Conservation (phyloP, 64 coral and sea anemone species). For the Acropora yongei region DNA sequence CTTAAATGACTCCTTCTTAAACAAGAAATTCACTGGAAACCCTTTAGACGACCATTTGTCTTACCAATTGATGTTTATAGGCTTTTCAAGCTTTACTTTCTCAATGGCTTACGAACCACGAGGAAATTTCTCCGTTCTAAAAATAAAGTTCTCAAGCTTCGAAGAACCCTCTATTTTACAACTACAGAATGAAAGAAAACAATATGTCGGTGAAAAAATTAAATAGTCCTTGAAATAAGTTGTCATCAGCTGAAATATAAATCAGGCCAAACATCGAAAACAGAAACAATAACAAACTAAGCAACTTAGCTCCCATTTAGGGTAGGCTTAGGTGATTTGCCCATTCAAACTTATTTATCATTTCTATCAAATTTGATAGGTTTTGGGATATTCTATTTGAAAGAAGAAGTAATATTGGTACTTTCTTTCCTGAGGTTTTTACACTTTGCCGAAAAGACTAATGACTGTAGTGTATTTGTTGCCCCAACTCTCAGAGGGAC, state of each 20-base stretch:
- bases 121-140: not conserved
- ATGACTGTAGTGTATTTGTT: not conserved
- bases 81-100: not conserved
- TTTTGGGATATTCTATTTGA: not conserved
- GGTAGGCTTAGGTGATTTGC: not conserved
- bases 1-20: no score
- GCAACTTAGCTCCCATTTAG: not conserved
- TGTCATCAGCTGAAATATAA: not conserved
- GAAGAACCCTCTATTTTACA: not conserved
- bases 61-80: not conserved
- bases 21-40: not conserved
- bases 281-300: constrained; percentile 40
- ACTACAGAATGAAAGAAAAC: not conserved
- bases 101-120: not conserved
- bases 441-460: no score
- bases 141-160: not conserved
- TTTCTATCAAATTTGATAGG: not conserved
- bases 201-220: not conserved
- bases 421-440: not conserved
- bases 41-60: not conserved
- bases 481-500: not conserved
- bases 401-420: not conserved
- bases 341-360: not conserved
- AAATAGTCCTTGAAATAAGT: not conserved
- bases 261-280: not conserved